These are phyloP conservation scores for Pogonocichla stellata DNA, from an alignment of 2,113 vertebrate species.

Conservation along the genomic window DNA sequence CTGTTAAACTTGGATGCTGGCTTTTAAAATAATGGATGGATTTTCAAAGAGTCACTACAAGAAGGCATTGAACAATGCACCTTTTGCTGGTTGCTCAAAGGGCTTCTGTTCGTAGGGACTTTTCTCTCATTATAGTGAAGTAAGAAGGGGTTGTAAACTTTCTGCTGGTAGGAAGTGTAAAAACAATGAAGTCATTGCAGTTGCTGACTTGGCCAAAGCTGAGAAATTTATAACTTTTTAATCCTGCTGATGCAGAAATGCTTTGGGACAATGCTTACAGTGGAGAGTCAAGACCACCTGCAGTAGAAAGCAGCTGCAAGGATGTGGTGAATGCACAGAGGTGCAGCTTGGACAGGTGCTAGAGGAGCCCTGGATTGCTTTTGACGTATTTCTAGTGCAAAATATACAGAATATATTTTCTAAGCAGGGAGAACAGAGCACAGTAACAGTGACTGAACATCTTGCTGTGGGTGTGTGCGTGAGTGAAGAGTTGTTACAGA, in stretches of 20 bases:
- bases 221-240: background rate
- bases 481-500: background rate
- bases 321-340: accelerated
- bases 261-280: background rate
- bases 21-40: background rate
- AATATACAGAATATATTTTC: background rate
- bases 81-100: background rate
- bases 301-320: background rate
- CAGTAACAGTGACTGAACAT: background rate
- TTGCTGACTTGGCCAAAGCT: background rate
- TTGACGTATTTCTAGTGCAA: background rate
- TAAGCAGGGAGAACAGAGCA: background rate
- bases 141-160: background rate
- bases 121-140: background rate
- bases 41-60: background rate
- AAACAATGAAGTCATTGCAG: background rate
- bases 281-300: too few relatives aligned
- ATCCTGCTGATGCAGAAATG: background rate
- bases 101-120: background rate
- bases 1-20: background rate
- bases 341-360: background rate
- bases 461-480: background rate
- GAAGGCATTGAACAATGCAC: background rate
- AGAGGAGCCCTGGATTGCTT: background rate
- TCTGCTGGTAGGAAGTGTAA: background rate